Conservation (phyloP, 2,113 vertebrate genomes). For the Anser brachyrhynchus region DNA sequence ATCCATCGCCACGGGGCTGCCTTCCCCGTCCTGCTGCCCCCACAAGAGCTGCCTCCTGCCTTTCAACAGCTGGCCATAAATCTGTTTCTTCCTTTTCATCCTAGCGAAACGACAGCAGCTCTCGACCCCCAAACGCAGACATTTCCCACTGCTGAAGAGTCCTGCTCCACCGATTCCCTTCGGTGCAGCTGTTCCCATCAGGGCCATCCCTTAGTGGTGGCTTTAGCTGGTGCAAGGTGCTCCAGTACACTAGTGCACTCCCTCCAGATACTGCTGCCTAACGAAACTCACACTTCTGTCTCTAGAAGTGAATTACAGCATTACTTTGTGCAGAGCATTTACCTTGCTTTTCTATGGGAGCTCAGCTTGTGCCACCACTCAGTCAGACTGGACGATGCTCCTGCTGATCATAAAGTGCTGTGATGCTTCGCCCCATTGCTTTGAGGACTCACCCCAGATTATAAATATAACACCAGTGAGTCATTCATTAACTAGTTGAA, state of each 20-base stretch:
- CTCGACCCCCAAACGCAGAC: neutral
- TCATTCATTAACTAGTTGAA: conserved; percentile 1
- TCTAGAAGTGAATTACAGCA: neutral
- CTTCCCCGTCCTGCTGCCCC: neutral
- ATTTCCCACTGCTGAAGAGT: neutral
- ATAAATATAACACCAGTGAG: neutral
- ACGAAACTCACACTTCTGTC: neutral
- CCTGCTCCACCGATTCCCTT: neutral
- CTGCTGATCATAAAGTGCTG: neutral
- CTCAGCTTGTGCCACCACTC: neutral
- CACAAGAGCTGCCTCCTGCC: neutral
- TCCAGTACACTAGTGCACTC: neutral
- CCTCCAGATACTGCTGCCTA: neutral
- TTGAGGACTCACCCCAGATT: neutral
- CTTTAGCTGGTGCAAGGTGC: neutral
- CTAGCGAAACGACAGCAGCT: neutral
- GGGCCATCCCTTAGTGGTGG: accelerated
- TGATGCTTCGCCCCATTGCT: neutral
- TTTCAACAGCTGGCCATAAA: conserved; percentile 16
- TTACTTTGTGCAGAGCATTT: neutral
- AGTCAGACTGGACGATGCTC: accelerated
- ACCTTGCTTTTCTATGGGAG: neutral
- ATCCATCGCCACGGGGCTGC: neutral
- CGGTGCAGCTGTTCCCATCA: neutral
- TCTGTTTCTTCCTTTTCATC: neutral